phyloP scores from a whole-genome alignment of 1,140 invertebrate species.

The Semibalanus balanoides region DNA sequence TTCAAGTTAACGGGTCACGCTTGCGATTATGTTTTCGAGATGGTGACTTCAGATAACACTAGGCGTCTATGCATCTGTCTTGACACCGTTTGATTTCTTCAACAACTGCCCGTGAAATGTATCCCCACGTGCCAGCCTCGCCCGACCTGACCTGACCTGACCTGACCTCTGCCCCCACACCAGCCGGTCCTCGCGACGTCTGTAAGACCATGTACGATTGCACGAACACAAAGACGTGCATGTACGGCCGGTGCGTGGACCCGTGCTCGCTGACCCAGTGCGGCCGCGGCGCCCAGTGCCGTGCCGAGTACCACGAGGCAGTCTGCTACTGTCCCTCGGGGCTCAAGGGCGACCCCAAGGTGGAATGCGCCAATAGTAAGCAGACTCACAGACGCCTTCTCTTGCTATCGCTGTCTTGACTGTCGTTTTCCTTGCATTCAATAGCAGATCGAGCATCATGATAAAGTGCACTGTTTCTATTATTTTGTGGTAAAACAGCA shows the following conservation, averaged over 20 bases:
- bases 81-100: too few relatives aligned
- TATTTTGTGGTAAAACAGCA: too few relatives aligned
- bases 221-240: slow-evolving; percentile 21
- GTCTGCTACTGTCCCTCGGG: slow-evolving; percentile 17
- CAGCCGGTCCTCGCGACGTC: slow-evolving; percentile 45
- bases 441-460: too few relatives aligned
- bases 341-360: slow-evolving; percentile 23
- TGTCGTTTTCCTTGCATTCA: too few relatives aligned
- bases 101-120: too few relatives aligned
- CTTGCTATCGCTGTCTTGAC: slow-evolving; percentile 16
- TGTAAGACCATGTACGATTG: slow-evolving; percentile 51
- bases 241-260: slow-evolving; percentile 22
- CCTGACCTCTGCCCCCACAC: not conserved
- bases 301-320: slow-evolving; percentile 1
- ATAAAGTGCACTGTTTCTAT: too few relatives aligned
- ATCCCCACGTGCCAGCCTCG: too few relatives aligned
- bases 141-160: not conserved
- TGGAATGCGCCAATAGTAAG: slow-evolving; percentile 24
- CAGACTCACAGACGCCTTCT: slow-evolving; percentile 25
- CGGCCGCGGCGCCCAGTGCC: slow-evolving; percentile 6
- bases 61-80: too few relatives aligned
- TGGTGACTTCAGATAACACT: too few relatives aligned
- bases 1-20: too few relatives aligned
- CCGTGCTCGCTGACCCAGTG: slow-evolving; percentile 19
- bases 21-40: too few relatives aligned